Conservation (phyloP, 2,113 vertebrate genomes). For the Ceyx cyanopectus region DNA sequence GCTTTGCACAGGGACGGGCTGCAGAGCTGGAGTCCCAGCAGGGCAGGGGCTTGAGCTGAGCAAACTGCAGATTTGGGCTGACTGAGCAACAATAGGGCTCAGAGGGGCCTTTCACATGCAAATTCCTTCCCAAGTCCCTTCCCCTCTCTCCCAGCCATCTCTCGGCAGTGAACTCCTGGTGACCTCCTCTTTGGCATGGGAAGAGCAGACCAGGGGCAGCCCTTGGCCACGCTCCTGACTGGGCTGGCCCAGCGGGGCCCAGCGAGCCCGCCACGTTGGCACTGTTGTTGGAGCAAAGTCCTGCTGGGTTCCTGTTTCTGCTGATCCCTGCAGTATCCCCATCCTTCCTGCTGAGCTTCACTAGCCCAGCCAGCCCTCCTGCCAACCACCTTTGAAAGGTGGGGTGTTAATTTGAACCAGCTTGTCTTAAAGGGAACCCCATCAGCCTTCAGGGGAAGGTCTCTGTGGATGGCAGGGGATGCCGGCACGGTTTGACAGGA, state of each 20-base stretch:
- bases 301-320: background rate
- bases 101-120: slow-evolving; percentile 63
- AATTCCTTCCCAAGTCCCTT: slow-evolving; percentile 43
- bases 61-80: background rate
- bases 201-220: background rate
- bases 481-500: background rate
- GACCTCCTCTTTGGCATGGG: slow-evolving; percentile 30
- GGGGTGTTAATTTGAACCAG: background rate
- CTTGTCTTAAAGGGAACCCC: background rate
- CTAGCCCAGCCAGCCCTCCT: background rate
- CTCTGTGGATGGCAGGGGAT: background rate
- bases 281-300: background rate
- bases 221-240: background rate
- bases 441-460: background rate
- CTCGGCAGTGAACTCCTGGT: slow-evolving; percentile 56
- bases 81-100: slow-evolving; percentile 51
- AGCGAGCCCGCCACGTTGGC: background rate
- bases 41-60: background rate
- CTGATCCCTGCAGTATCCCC: background rate
- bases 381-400: background rate
- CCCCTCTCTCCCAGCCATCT: background rate
- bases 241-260: background rate
- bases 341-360: background rate
- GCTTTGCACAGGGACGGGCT: background rate
- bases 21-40: background rate